Percentiles rank a stretch among this genome's conserved stretches.
Evolutionary conservation across 2,888 invertebrate species (phyloP).

Genomic region (Polyommatus iphigenia): DNA sequence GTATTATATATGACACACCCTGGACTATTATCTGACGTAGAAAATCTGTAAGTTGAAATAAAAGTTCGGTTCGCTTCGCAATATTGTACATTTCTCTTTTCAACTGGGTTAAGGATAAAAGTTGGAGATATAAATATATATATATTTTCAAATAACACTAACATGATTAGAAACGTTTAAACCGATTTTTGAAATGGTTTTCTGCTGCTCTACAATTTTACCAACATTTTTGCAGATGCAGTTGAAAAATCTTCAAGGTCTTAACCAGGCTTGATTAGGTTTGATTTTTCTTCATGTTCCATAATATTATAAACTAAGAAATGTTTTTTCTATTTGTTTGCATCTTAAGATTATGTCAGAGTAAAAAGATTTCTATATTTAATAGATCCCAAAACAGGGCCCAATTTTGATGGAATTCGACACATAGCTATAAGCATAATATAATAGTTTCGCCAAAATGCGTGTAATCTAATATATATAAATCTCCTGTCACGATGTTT

Average conservation of each 20-base stretch:
- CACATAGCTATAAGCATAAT: too few species aligned
- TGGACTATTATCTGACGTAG: conserved; percentile 23
- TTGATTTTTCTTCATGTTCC: too few species aligned
- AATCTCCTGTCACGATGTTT: too few species aligned
- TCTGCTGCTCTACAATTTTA: background rate
- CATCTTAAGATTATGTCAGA: too few species aligned
- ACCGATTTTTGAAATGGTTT: background rate
- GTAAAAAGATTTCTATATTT: too few species aligned
- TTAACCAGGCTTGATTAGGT: background rate
- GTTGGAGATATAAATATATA: conserved; percentile 8
- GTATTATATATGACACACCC: background rate
- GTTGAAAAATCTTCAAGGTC: background rate
- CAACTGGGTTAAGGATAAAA: conserved; percentile 22
- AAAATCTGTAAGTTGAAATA: conserved; percentile 21
- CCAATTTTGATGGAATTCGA: too few species aligned
- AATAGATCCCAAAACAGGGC: too few species aligned
- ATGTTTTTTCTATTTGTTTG: too few species aligned
- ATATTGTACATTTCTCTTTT: conserved; percentile 26
- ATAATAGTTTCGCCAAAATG: too few species aligned
- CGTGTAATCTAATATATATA: too few species aligned
- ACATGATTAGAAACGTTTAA: conserved; percentile 14
- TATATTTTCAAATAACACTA: conserved; percentile 16
- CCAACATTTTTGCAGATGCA: background rate
- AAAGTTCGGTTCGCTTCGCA: conserved; percentile 13
- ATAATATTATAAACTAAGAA: too few species aligned